A percentile compares a stretch with the other conserved stretches of the same genome.
These are phyloP conservation scores for Turdus rufiventris DNA, from an alignment of 2,113 vertebrate genomes.

Conservation along the genomic window DNA sequence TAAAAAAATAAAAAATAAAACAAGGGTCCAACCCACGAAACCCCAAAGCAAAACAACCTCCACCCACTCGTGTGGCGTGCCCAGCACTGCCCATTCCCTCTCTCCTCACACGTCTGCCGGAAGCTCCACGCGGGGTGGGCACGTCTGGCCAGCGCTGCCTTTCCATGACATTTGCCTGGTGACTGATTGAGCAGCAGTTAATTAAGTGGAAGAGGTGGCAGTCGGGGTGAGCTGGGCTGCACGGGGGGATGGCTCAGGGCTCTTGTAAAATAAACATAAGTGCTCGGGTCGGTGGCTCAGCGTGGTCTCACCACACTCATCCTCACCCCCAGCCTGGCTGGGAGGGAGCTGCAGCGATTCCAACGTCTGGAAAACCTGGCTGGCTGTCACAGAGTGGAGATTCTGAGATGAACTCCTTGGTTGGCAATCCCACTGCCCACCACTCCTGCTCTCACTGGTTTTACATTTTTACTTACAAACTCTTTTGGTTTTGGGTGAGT, in stretches of 20 bases:
- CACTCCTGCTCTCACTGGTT: background rate
- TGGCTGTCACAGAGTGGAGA: background rate
- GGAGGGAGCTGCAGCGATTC: background rate
- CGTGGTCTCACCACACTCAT: background rate
- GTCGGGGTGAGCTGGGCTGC: background rate
- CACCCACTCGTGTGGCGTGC: background rate
- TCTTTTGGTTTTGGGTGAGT: background rate
- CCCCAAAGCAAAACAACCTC: conserved; percentile 59
- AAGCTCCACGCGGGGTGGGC: background rate
- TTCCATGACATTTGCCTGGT: background rate
- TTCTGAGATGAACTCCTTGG: accelerated
- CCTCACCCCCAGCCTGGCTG: background rate
- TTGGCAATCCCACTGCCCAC: background rate
- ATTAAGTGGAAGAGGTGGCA: background rate
- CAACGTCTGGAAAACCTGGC: accelerated
- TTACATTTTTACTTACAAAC: background rate
- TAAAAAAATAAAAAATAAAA: background rate
- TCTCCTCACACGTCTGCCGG: conserved; percentile 36
- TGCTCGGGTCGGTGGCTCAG: accelerated
- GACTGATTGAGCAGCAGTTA: background rate
- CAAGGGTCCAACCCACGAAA: conserved; percentile 50
- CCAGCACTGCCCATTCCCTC: background rate
- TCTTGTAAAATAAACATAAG: background rate
- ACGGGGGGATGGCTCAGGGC: background rate
- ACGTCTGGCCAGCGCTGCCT: background rate